These are phyloP conservation scores for Laodelphax striatellus DNA, from an alignment of 1,140 invertebrate species.

Conservation along the genomic window DNA sequence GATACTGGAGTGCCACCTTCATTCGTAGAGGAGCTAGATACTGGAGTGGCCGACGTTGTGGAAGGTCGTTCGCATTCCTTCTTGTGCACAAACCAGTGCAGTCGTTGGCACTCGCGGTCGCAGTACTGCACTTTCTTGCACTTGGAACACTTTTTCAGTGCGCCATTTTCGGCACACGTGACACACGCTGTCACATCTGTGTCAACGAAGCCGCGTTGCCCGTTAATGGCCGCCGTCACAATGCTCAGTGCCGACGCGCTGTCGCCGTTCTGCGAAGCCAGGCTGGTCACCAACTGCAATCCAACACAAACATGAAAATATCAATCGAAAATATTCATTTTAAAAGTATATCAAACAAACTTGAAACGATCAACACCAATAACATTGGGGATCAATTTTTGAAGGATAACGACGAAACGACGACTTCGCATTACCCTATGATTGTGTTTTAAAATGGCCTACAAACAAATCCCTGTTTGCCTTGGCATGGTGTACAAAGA, in stretches of 20 bases:
- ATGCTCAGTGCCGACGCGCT: constrained; percentile 52
- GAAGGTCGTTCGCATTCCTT: constrained; percentile 47
- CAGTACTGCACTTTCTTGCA: constrained; percentile 93
- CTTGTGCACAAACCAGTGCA: constrained; percentile 96
- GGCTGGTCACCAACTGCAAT: constrained; percentile 53
- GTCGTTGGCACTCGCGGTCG: constrained; percentile 81
- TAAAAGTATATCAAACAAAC: no score
- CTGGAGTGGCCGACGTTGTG: background rate
- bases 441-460: no score
- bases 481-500: no score
- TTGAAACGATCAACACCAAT: no score
- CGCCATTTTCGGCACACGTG: constrained; percentile 81
- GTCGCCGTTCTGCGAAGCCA: constrained; percentile 49
- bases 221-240: constrained; percentile 78
- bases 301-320: background rate
- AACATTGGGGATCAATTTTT: no score
- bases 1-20: no score
- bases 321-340: no score
- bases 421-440: no score
- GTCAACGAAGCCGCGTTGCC: constrained; percentile 58
- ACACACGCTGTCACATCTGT: constrained; percentile 57
- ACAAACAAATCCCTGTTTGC: no score
- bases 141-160: constrained; percentile 86
- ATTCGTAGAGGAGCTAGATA: no score
- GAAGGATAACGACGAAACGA: no score